Evolutionary conservation across 2,797 vertebrate species (phyloP).

Genomic region (Paramormyrops hopkinsi): DNA sequence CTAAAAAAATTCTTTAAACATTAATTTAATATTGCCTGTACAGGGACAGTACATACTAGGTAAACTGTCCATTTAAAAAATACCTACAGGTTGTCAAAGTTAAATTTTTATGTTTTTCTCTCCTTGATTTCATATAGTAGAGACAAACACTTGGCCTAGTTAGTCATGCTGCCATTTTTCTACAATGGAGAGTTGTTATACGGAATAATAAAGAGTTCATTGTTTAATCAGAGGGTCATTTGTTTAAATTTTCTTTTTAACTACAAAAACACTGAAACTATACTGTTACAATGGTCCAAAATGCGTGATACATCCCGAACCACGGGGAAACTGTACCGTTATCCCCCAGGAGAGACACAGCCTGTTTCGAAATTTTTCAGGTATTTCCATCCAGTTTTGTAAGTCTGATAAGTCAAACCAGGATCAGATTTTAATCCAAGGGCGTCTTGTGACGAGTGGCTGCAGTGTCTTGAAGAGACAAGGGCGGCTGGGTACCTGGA

Average conservation of each 20-base stretch:
- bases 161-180: background rate
- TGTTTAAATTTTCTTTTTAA: background rate
- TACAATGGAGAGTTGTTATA: background rate
- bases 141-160: background rate
- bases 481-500: slow-evolving; percentile 43
- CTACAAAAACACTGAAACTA: background rate
- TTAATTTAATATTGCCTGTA: background rate
- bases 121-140: background rate
- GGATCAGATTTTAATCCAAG: background rate
- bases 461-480: background rate
- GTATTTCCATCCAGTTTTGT: background rate
- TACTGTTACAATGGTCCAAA: background rate
- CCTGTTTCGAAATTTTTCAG: too few species aligned
- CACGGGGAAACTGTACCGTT: background rate
- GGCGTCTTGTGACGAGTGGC: background rate
- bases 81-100: background rate
- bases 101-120: background rate
- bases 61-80: background rate
- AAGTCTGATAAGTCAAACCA: background rate
- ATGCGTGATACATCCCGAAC: background rate
- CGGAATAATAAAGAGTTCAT: background rate
- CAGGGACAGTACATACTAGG: background rate
- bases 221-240: background rate
- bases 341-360: background rate
- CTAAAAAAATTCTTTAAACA: background rate